Evolutionary conservation across 1,140 invertebrate genomes (phyloP).

Genomic region (Helicoverpa zea): DNA sequence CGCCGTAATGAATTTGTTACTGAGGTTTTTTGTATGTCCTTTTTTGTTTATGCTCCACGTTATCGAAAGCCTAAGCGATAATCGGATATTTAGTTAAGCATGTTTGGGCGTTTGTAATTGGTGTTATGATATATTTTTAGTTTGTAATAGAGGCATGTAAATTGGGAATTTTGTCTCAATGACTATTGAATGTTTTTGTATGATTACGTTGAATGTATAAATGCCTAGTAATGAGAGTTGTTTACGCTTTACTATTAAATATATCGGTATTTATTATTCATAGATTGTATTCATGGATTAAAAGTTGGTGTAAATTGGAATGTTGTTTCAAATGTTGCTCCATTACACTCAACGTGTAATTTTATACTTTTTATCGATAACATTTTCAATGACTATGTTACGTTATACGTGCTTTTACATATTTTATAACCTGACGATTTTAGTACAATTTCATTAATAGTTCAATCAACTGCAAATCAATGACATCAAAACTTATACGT

Average conservation of each 20-base stretch:
- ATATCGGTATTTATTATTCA: background rate
- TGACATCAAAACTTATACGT: no score
- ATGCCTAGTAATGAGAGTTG: slow-evolving; percentile 8
- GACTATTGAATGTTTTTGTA: slow-evolving; percentile 25
- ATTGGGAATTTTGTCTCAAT: slow-evolving; percentile 22
- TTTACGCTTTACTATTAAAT: slow-evolving; percentile 7
- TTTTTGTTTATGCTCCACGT: slow-evolving; percentile 38
- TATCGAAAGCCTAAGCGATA: slow-evolving; percentile 49
- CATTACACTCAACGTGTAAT: no score
- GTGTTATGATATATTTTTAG: slow-evolving; percentile 41
- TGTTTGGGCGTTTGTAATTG: slow-evolving; percentile 47
- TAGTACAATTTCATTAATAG: no score
- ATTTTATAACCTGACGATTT: no score
- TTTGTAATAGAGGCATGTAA: slow-evolving; percentile 38
- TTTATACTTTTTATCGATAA: no score
- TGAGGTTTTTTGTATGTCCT: slow-evolving; percentile 49
- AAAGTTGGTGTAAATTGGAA: no score
- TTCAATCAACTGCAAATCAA: no score
- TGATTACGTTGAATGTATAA: slow-evolving; percentile 29
- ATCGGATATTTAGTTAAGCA: slow-evolving; percentile 40
- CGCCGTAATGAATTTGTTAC: slow-evolving; percentile 79
- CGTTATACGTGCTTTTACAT: no score
- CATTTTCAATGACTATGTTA: no score
- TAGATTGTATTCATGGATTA: background rate
- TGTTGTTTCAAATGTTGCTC: no score